Evolutionary conservation across 37 sponge, comb jelly and placozoan genomes (phyloP).

Genomic region (Amphimedon queenslandica): DNA sequence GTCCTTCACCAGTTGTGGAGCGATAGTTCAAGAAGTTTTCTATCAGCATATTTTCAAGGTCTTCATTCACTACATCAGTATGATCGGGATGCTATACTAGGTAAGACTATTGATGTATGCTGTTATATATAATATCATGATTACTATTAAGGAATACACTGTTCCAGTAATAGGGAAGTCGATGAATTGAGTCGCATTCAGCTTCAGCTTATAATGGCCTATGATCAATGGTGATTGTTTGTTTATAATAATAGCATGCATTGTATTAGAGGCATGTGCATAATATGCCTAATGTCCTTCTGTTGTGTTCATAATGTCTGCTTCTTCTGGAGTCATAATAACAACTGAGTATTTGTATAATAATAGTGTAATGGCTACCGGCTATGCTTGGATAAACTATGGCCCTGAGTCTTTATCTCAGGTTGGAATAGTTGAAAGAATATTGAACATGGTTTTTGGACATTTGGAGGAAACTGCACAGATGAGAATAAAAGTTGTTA

Average conservation of each 20-base stretch:
- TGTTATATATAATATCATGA: neutral
- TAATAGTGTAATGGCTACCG: neutral
- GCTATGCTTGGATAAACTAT: neutral
- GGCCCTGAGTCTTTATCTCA: neutral
- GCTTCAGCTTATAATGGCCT: neutral
- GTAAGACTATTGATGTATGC: neutral
- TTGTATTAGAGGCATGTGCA: neutral
- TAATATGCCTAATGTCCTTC: no score
- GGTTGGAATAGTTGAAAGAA: neutral
- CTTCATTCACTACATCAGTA: constrained; percentile 11
- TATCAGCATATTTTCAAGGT: constrained; percentile 9
- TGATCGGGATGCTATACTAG: constrained; percentile 14
- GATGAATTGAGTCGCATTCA: neutral
- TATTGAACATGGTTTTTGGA: neutral
- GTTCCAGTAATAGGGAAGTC: neutral
- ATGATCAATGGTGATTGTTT: constrained; percentile 1
- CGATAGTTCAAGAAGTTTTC: neutral
- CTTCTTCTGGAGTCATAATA: no score
- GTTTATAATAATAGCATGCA: no score
- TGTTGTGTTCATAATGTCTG: no score
- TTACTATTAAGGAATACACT: neutral
- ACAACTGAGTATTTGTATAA: no score
- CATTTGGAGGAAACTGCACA: neutral
- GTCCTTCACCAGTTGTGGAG: constrained; percentile 26
- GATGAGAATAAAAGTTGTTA: neutral